Conservation (phyloP, 2,797 vertebrate species). For the Uromys caudimaculatus region DNA sequence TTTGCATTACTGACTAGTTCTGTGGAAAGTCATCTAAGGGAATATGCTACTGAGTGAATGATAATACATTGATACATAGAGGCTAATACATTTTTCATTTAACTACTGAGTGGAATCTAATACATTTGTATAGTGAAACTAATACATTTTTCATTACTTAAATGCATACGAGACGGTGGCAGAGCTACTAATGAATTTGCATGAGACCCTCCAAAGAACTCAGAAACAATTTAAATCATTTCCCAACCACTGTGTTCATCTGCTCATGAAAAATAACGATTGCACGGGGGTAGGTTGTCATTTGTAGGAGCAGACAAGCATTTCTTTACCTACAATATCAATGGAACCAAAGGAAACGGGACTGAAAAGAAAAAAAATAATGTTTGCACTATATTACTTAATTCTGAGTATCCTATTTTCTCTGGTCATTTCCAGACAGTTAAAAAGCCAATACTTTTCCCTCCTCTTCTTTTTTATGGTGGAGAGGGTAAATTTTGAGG, state of each 20-base stretch:
- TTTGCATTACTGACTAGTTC: constrained; percentile 63
- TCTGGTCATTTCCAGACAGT: neutral
- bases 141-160: constrained; percentile 82
- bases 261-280: neutral
- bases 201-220: constrained; percentile 59
- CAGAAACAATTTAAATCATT: constrained; percentile 54
- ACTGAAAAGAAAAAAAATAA: neutral
- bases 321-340: neutral
- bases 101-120: constrained; percentile 72
- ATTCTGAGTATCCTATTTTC: neutral
- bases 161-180: constrained; percentile 71
- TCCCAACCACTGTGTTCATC: constrained; percentile 9
- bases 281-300: neutral
- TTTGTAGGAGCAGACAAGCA: neutral
- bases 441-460: neutral
- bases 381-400: neutral
- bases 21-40: neutral
- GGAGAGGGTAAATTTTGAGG: neutral
- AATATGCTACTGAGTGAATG: constrained; percentile 27
- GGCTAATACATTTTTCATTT: constrained; percentile 77
- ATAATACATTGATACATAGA: constrained; percentile 61
- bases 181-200: constrained; percentile 78
- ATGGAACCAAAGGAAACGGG: accelerated
- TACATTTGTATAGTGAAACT: constrained; percentile 70
- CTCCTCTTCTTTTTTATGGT: neutral